A percentile compares a stretch with the other conserved stretches of the same genome.
These are phyloP conservation scores for Telmatherina bonti DNA, from an alignment of 2,797 vertebrate genomes.

Conservation along the genomic window DNA sequence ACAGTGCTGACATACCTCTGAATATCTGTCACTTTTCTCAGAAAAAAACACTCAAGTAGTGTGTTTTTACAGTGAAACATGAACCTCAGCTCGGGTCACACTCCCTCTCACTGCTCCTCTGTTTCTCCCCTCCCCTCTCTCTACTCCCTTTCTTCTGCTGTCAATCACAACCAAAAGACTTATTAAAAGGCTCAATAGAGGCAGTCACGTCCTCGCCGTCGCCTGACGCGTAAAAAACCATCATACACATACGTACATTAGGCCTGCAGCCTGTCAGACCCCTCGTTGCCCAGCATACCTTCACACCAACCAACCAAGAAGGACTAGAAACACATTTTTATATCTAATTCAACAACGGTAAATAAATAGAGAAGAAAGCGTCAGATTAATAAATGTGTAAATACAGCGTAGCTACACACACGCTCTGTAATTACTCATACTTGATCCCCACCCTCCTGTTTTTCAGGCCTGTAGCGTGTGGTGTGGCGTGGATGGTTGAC, in stretches of 20 bases:
- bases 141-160: slow-evolving; percentile 41
- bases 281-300: slow-evolving; percentile 63
- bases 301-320: slow-evolving; percentile 69
- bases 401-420: slow-evolving; percentile 6
- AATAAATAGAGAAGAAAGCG: background rate
- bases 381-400: slow-evolving; percentile 19
- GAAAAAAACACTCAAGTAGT: slow-evolving; percentile 40
- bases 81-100: slow-evolving; percentile 64
- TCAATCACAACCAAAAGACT: slow-evolving; percentile 58
- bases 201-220: slow-evolving; percentile 57
- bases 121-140: slow-evolving; percentile 39
- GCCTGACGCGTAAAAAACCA: slow-evolving; percentile 39
- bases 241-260: slow-evolving; percentile 40
- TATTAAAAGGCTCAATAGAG: slow-evolving; percentile 67
- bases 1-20: slow-evolving; percentile 70
- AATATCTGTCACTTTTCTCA: slow-evolving; percentile 70
- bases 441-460: slow-evolving; percentile 69
- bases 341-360: background rate
- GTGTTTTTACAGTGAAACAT: slow-evolving; percentile 71
- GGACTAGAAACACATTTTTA: slow-evolving; percentile 42
- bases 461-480: slow-evolving; percentile 67
- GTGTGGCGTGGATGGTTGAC: slow-evolving; percentile 77
- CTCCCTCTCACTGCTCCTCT: slow-evolving; percentile 58
- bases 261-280: slow-evolving; percentile 68
- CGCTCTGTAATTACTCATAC: slow-evolving; percentile 36